phyloP scores from a whole-genome alignment of 2,888 invertebrate species.

The Thymelicus lineola region DNA sequence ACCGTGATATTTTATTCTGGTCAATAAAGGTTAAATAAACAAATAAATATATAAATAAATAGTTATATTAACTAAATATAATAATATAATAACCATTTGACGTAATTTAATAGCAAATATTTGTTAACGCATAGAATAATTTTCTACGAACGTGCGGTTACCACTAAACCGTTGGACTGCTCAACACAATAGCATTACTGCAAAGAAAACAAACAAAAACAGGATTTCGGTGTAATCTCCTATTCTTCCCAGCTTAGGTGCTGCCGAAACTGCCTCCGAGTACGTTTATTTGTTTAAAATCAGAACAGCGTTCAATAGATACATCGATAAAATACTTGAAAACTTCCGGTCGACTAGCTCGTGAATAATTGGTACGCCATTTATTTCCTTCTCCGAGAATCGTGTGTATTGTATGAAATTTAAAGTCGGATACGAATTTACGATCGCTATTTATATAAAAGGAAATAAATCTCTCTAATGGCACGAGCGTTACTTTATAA shows the following conservation, averaged over 20 bases:
- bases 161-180: slow-evolving; percentile 46
- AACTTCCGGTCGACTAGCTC: slow-evolving; percentile 77
- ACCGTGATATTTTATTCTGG: no score
- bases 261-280: slow-evolving; percentile 54
- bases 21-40: no score
- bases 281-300: slow-evolving; percentile 80
- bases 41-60: no score
- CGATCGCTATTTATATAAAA: slow-evolving; percentile 62
- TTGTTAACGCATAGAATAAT: slow-evolving; percentile 5
- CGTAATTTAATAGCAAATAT: not conserved
- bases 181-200: slow-evolving; percentile 69
- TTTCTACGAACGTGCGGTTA: slow-evolving; percentile 47
- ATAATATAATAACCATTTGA: not conserved
- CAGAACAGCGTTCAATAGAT: slow-evolving; percentile 65
- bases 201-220: slow-evolving; percentile 84
- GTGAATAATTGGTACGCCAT: slow-evolving; percentile 74
- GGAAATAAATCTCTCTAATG: slow-evolving; percentile 77
- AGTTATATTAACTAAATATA: no score
- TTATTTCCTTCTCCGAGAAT: slow-evolving; percentile 74
- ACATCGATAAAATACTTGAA: slow-evolving; percentile 73
- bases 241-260: slow-evolving; percentile 73
- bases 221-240: slow-evolving; percentile 80
- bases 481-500: slow-evolving; percentile 65
- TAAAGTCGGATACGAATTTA: slow-evolving; percentile 75
- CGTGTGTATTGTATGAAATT: slow-evolving; percentile 63